phyloP scores from a whole-genome alignment of 2,888 invertebrate species.

The Cylloceria caligata region DNA sequence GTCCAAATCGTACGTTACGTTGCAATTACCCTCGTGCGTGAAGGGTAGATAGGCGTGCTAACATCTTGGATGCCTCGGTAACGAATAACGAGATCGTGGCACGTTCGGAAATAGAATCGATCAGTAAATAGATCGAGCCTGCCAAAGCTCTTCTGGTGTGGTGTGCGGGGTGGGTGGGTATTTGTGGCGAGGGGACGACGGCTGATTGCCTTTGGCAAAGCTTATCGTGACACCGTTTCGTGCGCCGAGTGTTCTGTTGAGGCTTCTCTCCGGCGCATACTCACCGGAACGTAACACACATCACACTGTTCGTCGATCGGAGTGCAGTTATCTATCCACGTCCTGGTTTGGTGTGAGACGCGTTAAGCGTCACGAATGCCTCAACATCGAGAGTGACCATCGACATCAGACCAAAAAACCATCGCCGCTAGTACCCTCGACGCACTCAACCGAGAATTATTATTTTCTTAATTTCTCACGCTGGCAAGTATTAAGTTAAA shows the following conservation, averaged over 20 bases:
- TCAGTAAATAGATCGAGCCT: slow-evolving; percentile 84
- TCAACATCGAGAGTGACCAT: slow-evolving; percentile 47
- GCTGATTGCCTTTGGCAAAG: slow-evolving; percentile 82
- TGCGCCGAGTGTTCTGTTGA: slow-evolving; percentile 59
- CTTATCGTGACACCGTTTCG: slow-evolving; percentile 83
- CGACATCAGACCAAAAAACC: slow-evolving; percentile 22
- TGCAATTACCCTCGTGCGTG: slow-evolving; percentile 28
- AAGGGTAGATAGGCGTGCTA: slow-evolving; percentile 10
- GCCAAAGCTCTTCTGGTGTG: slow-evolving; percentile 56
- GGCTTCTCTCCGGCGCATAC: slow-evolving; percentile 48
- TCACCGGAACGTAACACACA: slow-evolving; percentile 60
- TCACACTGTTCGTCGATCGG: slow-evolving; percentile 57
- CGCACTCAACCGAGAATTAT: slow-evolving; percentile 23
- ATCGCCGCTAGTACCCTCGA: background rate
- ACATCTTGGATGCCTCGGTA: slow-evolving; percentile 60
- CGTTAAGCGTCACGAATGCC: slow-evolving; percentile 37
- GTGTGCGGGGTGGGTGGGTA: slow-evolving; percentile 61
- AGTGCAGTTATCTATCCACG: slow-evolving; percentile 44
- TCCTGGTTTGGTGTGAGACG: slow-evolving; percentile 42
- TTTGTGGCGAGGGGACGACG: slow-evolving; percentile 70
- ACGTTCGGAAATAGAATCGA: slow-evolving; percentile 84
- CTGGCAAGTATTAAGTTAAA: slow-evolving; percentile 56
- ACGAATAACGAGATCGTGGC: slow-evolving; percentile 79
- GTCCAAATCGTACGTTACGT: slow-evolving; percentile 6
- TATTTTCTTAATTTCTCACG: slow-evolving; percentile 36